Conservation (phyloP, 2,888 invertebrate species). For the Lasius fuliginosus region DNA sequence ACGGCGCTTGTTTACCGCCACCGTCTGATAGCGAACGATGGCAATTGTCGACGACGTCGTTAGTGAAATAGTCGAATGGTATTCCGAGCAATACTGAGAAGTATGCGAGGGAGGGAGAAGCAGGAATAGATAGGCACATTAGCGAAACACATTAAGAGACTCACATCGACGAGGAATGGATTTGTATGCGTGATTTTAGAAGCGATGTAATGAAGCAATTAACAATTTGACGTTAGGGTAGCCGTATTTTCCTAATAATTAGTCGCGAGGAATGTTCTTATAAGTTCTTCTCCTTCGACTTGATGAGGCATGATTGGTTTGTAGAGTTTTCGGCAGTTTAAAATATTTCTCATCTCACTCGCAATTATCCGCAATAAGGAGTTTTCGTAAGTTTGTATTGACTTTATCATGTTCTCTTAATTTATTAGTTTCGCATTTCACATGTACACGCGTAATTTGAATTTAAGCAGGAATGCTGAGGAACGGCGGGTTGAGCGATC, state of each 20-base stretch:
- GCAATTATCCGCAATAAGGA: not conserved
- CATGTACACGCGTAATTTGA: constrained; percentile 12
- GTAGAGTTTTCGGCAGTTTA: not conserved
- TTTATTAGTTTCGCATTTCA: constrained; percentile 25
- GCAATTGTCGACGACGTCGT: constrained; percentile 59
- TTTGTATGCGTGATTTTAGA: not conserved
- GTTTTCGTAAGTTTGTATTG: not conserved
- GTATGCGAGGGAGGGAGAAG: not conserved
- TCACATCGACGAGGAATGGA: not conserved
- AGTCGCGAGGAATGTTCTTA: not conserved
- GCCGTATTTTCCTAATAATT: not conserved
- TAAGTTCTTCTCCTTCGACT: not conserved
- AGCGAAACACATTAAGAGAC: not conserved
- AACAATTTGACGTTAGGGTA: not conserved
- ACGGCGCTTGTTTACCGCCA: constrained; percentile 58
- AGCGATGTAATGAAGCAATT: not conserved
- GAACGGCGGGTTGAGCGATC: constrained; percentile 7
- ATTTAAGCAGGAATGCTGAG: constrained; percentile 21
- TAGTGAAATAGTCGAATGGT: constrained; percentile 39
- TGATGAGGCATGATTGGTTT: not conserved
- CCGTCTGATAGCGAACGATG: constrained; percentile 57
- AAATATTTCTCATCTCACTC: constrained; percentile 3
- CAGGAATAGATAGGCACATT: constrained; percentile 4
- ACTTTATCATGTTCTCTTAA: not conserved
- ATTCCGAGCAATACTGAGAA: constrained; percentile 29